Percentiles rank a stretch among this genome's conserved stretches.
These are phyloP conservation scores for Dermochelys coriacea DNA, from an alignment of 2,797 vertebrate species.

Conservation along the genomic window DNA sequence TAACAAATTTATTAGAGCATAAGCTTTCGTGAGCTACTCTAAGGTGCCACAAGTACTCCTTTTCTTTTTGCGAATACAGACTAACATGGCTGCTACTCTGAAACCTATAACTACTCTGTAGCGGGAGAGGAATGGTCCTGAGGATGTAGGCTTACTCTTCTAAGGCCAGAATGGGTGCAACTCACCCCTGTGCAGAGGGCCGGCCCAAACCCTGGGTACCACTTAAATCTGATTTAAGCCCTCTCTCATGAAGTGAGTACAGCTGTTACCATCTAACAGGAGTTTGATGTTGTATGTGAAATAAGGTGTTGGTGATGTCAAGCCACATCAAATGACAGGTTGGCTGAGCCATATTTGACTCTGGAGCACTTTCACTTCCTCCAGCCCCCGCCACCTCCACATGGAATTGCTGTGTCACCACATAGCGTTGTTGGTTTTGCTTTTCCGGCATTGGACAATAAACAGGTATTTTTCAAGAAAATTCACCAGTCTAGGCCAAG, in stretches of 20 bases:
- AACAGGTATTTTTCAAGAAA: fast-evolving
- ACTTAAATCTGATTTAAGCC: background rate
- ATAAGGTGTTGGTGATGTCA: background rate
- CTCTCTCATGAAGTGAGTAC: background rate
- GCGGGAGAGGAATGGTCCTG: background rate
- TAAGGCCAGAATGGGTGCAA: background rate
- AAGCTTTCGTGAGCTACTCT: no score
- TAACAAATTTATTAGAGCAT: no score
- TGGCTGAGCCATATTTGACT: background rate
- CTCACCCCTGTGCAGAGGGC: background rate
- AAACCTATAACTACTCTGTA: background rate
- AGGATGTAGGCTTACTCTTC: background rate
- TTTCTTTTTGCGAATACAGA: no score
- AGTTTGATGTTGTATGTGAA: background rate
- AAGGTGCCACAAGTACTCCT: no score
- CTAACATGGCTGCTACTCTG: no score
- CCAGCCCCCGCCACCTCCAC: background rate
- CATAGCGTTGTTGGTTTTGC: background rate
- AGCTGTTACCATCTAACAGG: background rate
- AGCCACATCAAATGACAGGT: background rate
- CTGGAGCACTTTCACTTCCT: background rate
- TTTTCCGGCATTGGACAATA: background rate
- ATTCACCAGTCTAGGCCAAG: background rate
- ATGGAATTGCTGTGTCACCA: background rate
- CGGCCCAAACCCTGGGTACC: background rate